These are phyloP conservation scores for Erebia ligea DNA, from an alignment of 2,888 invertebrate species.

Conservation along the genomic window DNA sequence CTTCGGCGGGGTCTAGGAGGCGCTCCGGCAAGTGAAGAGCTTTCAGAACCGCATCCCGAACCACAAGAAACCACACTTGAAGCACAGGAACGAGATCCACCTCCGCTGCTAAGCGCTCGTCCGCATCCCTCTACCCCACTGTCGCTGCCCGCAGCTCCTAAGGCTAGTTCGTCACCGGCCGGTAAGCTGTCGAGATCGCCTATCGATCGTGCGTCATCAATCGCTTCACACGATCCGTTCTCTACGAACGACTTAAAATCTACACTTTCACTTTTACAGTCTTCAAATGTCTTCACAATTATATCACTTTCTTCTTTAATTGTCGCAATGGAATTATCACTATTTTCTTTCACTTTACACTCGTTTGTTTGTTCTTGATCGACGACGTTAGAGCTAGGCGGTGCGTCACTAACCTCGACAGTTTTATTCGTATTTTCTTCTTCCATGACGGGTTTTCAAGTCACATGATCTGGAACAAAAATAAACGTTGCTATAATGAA, in stretches of 20 bases:
- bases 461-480: conserved; percentile 80
- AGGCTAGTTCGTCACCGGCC: conserved; percentile 68
- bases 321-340: conserved; percentile 47
- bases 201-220: conserved; percentile 72
- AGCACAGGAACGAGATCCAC: conserved; percentile 88
- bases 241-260: conserved; percentile 57
- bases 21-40: conserved; percentile 86
- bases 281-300: conserved; percentile 52
- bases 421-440: conserved; percentile 57
- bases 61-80: conserved; percentile 91
- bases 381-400: conserved; percentile 51
- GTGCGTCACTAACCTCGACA: conserved; percentile 50
- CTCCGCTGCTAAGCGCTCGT: conserved; percentile 87
- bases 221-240: conserved; percentile 63
- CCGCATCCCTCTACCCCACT: conserved; percentile 91
- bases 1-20: conserved; percentile 78
- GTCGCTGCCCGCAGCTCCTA: conserved; percentile 88
- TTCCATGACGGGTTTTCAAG: conserved; percentile 64
- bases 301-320: conserved; percentile 60
- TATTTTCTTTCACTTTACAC: conserved; percentile 47
- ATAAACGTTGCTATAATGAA: conserved; percentile 36
- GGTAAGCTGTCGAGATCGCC: conserved; percentile 74
- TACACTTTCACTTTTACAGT: conserved; percentile 48
- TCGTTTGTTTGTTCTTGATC: conserved; percentile 48
- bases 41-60: conserved; percentile 91